Base-by-base conservation (phyloP, 2,113 vertebrate species). In the Macquaria ambigua region DNA sequence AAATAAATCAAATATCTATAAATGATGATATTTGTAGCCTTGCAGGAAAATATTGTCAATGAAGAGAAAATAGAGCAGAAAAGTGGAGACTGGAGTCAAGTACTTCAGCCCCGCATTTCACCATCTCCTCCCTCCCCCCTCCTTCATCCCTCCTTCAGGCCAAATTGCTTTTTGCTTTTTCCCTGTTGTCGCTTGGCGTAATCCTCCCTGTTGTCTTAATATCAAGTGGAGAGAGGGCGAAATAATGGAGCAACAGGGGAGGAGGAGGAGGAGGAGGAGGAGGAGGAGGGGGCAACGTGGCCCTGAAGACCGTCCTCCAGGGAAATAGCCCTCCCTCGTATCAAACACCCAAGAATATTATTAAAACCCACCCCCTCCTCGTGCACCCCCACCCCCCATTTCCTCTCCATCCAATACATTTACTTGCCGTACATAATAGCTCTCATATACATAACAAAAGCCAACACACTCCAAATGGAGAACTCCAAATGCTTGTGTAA, bases 131-230 rank as follows among this genome's bases (percentile, higher is more conserved):
- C 9, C 23, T 1, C 15, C 25, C 67, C 67, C 23, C 21, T 0
- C 53, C 28, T 12, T 59, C 55, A 28, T 43, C 46, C 43, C 52
- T 84, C 79, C 69, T 74, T 87, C 62, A 53, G 62, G 67, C 53
- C 61, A 91, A 88, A 90, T 87, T 87, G 84, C 90, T 85, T 89
- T 88, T 78, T 79, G 82, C 39, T 77, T 88, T 80, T 79, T 75
- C 73, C 74, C 78, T 77, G 82, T 76, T 31, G 66, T 68, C 21
- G 59, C 72, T 80, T 4, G 16, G 1, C 37, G 4, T 92, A 91
- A 92, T 89, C 87, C 91, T 84, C 76, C 81, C 85, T 77, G 84
- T 89, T 91, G 91, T 91, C 86, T 91, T 90, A 87, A 87, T 90
- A 91, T 90, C 84, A 89, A 90, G 86, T 83, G 82, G 84, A 87